Base-by-base conservation (phyloP, 1,140 invertebrate genomes). In the Cydia pomonella region DNA sequence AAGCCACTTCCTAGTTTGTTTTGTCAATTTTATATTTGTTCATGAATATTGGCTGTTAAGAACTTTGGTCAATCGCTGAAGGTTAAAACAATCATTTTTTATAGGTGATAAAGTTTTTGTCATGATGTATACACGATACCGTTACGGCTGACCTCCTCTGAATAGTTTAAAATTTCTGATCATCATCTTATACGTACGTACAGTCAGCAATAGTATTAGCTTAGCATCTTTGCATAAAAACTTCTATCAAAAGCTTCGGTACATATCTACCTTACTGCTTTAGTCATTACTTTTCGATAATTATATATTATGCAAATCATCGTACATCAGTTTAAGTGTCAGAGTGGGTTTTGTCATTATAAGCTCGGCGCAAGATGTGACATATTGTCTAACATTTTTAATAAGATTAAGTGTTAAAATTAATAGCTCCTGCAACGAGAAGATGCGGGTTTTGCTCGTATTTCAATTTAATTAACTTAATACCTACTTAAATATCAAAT, bases 21-120 rank as follows among this genome's bases (percentile, higher is more conserved):
- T 69, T 38, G 29, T 41, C 64, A 69, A 69, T 69, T 69, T 69
- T 16, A 69, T 38, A 69, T 69, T 69, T 69, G 64, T 69, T 69
- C 64, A 69, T 38, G 64, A 69, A 69, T 69, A 69, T 69, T 27
- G 29, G 1, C 29, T 38, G 29, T 18, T 69, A 18, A 38, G 21
- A 33, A 18, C n/a, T 66, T 25, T 66, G 63, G n/a, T 66, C 63
- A 66, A 69, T 41, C 6, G 33, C 64, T 69, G 27, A 69, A 69
- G 64, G 64, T 69, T 69, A 69, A 41, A 69, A 69, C 18, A 69
- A 69, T 69, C 64, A 33, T 69, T 63, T 69, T 69, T 69, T 66
- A 3, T 41, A 5, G 27, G 3, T 18, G 27, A n/a, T 33, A 10
- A 41, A 41, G 29, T 38, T 69, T 69, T 69, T 69, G 33, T 33